Base-by-base conservation (phyloP, 2,888 invertebrate species). In the Penaeus monodon region DNA sequence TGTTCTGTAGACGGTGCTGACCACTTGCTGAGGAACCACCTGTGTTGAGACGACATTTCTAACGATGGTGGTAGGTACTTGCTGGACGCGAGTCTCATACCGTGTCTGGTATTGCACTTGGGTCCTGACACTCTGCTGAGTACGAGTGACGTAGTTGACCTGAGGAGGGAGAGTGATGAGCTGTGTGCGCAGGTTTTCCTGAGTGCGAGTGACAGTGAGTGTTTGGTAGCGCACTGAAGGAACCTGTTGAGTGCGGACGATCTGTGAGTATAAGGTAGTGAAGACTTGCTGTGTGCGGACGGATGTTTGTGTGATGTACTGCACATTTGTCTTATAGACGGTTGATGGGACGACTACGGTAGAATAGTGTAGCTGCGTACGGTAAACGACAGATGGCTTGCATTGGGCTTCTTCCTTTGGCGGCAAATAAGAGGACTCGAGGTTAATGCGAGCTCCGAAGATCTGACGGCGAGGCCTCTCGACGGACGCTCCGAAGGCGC, bases 381-480 rank as follows among this genome's bases (percentile, higher is more conserved):
- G 65, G 84, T 78, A 89, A 10, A 82, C 81, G 10, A 84, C 83
- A n/a, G 85, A 74, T 29, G 82, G 82, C 44, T 80, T 76, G 74
- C 89, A 89, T 77, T 86, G 70, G 6, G 77, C 57, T 14, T 84
- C 84, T 38, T 68, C 66, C 22, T 81, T 64, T 27, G 81, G 85
- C 20, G 89, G 89, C 20, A 89, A 33, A 44, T 89, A 89, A 12
- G 77, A 63, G 3, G 80, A 79, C 65, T 88, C 24, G n/a, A 84
- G 66, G 66, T 84, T 73, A 27, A 84, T 24, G 10, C 66, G 63
- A 38, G 80, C 84, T 29, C 70, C 82, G 29, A 81, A 86, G 49
- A 86, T 68, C 27, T 83, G 86, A 22, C 86, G 66, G 14, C 83
- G 24, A 44, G 77, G 82, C 24, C 82, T 74, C 0, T 86, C 86